phyloP scores from a whole-genome alignment of 2,888 invertebrate genomes.

The Sicus ferrugineus region DNA sequence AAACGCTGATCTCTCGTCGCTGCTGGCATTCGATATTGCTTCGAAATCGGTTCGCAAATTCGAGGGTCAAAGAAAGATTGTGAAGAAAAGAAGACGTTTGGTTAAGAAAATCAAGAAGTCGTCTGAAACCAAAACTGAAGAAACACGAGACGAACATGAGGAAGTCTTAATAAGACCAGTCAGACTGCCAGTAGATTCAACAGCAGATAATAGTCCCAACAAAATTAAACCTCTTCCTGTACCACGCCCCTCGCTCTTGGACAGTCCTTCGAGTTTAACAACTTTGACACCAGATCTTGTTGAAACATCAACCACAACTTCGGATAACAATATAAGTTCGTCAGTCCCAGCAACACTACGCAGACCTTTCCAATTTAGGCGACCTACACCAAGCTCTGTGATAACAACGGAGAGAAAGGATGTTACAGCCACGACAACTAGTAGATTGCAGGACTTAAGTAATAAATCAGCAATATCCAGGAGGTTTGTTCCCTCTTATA shows the following conservation, averaged over 20 bases:
- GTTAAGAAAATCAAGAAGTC: conserved; percentile 51
- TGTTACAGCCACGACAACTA: neutral
- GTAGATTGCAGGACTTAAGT: too few relatives aligned
- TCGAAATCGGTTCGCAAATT: conserved; percentile 41
- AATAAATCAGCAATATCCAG: too few relatives aligned
- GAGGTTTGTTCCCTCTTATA: too few relatives aligned
- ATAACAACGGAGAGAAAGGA: neutral
- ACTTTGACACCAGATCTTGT: neutral
- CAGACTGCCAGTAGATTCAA: neutral
- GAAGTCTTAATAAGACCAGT: conserved; percentile 37
- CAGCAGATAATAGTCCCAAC: neutral
- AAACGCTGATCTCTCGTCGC: conserved; percentile 56
- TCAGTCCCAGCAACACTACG: neutral
- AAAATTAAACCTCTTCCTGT: neutral
- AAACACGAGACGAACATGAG: conserved; percentile 42
- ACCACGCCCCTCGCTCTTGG: neutral
- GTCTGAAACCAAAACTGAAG: conserved; percentile 45
- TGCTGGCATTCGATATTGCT: conserved; percentile 55
- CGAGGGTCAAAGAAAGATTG: conserved; percentile 38
- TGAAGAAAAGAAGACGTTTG: conserved; percentile 47
- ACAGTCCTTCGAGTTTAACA: neutral
- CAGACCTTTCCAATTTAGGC: too few relatives aligned
- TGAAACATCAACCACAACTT: neutral
- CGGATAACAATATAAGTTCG: neutral
- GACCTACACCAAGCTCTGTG: neutral